A percentile compares a stretch with the other conserved stretches of the same genome.
These are phyloP conservation scores for Tichodroma muraria DNA, from an alignment of 2,113 vertebrate species.

Conservation along the genomic window DNA sequence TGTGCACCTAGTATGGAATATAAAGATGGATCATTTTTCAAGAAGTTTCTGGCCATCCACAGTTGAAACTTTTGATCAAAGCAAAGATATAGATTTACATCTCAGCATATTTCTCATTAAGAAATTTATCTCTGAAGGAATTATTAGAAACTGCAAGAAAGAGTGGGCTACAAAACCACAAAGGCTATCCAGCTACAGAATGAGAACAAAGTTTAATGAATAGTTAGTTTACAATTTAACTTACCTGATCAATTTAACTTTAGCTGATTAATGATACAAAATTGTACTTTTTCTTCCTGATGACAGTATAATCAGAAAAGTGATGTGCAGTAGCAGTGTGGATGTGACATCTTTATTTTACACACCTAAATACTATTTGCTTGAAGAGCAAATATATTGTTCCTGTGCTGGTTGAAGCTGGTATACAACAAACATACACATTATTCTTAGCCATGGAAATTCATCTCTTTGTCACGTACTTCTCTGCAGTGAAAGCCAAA, in stretches of 20 bases:
- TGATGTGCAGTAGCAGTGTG: neutral
- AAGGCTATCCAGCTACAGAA: neutral
- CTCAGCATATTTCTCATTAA: neutral
- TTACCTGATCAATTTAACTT: no score
- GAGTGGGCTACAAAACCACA: neutral
- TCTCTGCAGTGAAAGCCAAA: neutral
- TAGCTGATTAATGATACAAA: neutral
- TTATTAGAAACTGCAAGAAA: neutral
- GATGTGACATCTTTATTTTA: neutral
- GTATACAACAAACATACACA: neutral
- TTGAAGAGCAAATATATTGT: neutral
- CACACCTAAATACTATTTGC: neutral
- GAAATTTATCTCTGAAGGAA: neutral
- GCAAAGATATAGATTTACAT: neutral
- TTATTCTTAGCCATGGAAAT: neutral
- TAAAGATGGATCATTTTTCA: neutral
- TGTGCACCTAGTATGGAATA: neutral
- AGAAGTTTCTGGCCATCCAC: neutral
- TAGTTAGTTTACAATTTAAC: neutral
- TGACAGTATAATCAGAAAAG: neutral
- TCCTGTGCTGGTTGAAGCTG: neutral
- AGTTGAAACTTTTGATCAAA: neutral
- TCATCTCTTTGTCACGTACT: neutral
- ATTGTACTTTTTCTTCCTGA: neutral
- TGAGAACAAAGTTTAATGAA: neutral